Conservation (phyloP, 2,888 invertebrate species). For the Ophion ellenae region DNA sequence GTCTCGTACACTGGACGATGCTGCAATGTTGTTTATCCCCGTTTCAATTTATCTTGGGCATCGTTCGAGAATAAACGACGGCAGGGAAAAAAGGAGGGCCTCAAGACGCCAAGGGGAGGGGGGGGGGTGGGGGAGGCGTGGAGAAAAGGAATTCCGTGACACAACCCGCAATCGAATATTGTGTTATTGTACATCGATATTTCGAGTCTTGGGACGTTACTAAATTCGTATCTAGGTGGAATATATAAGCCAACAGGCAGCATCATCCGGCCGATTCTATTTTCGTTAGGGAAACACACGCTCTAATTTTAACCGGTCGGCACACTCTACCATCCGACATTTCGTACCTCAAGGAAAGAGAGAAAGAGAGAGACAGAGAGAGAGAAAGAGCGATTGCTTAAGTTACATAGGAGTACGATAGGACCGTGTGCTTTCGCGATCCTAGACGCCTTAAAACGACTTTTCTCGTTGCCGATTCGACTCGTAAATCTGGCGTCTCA, state of each 20-base stretch:
- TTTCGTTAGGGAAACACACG: constrained; percentile 80
- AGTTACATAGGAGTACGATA: constrained; percentile 45
- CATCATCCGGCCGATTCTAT: constrained; percentile 79
- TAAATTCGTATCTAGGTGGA: constrained; percentile 77
- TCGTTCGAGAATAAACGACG: neutral
- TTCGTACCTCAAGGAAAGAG: constrained; percentile 45
- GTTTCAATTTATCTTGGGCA: neutral
- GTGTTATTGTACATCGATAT: constrained; percentile 61
- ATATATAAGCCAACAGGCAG: constrained; percentile 69
- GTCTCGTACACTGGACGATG: neutral
- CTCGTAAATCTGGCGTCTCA: constrained; percentile 22
- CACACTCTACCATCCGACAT: constrained; percentile 48
- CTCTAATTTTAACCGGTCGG: constrained; percentile 81
- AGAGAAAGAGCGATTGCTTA: constrained; percentile 44
- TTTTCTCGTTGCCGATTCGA: constrained; percentile 24
- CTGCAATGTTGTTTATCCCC: neutral
- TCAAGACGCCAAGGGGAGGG: neutral
- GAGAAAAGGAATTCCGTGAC: neutral
- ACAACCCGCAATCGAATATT: constrained; percentile 11
- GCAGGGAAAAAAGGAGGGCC: neutral
- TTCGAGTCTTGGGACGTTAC: constrained; percentile 67
- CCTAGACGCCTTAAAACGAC: constrained; percentile 43
- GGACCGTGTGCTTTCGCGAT: constrained; percentile 42
- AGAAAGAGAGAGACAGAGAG: constrained; percentile 15
- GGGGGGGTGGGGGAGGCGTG: neutral